These are phyloP conservation scores for Scaptomyza flava DNA, from an alignment of 2,888 invertebrate species.

Conservation along the genomic window DNA sequence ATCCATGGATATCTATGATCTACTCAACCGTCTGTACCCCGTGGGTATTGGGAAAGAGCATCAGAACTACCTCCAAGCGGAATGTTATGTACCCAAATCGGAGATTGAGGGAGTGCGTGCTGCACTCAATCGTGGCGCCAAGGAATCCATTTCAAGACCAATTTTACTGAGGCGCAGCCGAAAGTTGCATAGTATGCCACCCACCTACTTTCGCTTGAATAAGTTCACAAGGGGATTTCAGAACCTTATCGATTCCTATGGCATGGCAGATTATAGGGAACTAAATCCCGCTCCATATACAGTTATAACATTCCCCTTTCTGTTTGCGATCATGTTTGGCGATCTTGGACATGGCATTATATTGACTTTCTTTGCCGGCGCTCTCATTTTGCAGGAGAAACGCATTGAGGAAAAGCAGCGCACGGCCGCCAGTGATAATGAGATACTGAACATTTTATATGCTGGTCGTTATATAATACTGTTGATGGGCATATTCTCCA, in stretches of 20 bases:
- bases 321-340: constrained; percentile 98
- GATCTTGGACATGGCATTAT: constrained; percentile 96
- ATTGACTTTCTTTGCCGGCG: constrained; percentile 91
- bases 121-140: constrained; percentile 86
- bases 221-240: constrained; percentile 94
- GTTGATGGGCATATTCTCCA: constrained; percentile 98
- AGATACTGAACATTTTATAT: constrained; percentile 98
- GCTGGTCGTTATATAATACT: constrained; percentile 98
- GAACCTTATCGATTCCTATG: constrained; percentile 94
- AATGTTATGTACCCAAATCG: constrained; percentile 92
- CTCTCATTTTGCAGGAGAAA: constrained; percentile 92
- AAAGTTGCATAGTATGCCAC: constrained; percentile 80
- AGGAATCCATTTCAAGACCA: constrained; percentile 87
- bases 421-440: constrained; percentile 86
- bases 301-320: constrained; percentile 96
- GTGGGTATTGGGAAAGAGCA: constrained; percentile 87
- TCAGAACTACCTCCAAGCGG: constrained; percentile 93
- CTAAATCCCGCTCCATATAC: constrained; percentile 95
- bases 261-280: constrained; percentile 96
- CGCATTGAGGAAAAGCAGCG: constrained; percentile 86
- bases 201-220: constrained; percentile 95
- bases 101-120: constrained; percentile 90
- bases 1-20: constrained; percentile 95
- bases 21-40: constrained; percentile 94
- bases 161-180: constrained; percentile 86